Percentiles rank a stretch among this genome's conserved stretches.
phyloP scores from a whole-genome alignment of 2,113 vertebrate genomes.

The Solea solea region DNA sequence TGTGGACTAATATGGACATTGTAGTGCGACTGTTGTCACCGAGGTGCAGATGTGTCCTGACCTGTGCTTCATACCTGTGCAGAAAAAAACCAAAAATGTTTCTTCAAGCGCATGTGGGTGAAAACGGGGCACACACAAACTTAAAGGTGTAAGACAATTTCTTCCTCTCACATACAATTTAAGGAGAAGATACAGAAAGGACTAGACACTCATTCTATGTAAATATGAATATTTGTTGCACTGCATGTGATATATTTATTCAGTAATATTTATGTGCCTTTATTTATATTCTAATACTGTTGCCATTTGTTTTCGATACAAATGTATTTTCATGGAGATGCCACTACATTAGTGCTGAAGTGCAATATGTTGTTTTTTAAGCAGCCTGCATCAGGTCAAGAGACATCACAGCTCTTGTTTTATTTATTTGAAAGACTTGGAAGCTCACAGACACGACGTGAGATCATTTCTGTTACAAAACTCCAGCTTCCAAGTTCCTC shows the following conservation, averaged over 20 bases:
- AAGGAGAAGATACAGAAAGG: constrained; percentile 10
- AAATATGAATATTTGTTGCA: constrained; percentile 21
- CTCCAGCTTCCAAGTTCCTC: neutral
- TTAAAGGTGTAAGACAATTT: neutral
- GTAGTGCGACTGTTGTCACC: neutral
- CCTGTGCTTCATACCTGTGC: neutral
- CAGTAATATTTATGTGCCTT: constrained; percentile 55
- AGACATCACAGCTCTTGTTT: constrained; percentile 29
- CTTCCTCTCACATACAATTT: constrained; percentile 2
- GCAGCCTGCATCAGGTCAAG: constrained; percentile 2
- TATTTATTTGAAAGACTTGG: constrained; percentile 25
- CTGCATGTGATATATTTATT: constrained; percentile 55
- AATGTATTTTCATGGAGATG: constrained; percentile 43
- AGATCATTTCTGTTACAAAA: constrained; percentile 10
- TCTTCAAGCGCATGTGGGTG: neutral
- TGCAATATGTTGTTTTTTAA: constrained; percentile 52
- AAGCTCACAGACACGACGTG: neutral
- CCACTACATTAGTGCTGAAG: constrained; percentile 70
- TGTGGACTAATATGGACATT: constrained; percentile 39
- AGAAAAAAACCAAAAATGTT: neutral
- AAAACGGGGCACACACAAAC: neutral
- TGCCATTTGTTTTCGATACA: neutral
- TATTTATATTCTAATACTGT: constrained; percentile 43
- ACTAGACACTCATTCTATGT: constrained; percentile 26
- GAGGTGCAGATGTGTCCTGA: neutral